Evolutionary conservation across 1,140 invertebrate species (phyloP).

Genomic region (Cecropterus lyciades): DNA sequence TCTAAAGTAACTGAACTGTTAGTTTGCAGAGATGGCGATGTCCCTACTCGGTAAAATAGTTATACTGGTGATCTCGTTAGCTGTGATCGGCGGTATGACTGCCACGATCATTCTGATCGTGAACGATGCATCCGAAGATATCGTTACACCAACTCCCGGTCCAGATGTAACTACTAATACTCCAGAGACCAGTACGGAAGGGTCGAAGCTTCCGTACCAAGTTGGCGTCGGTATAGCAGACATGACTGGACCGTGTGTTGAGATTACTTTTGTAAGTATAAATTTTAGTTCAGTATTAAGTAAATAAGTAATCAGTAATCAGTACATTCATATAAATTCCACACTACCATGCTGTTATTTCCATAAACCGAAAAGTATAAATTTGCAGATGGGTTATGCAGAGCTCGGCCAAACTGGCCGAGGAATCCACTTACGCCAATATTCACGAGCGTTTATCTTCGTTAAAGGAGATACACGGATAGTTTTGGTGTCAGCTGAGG

Average conservation of each 20-base stretch:
- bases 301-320: no score
- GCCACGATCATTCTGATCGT: conserved; percentile 53
- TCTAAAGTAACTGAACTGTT: background rate
- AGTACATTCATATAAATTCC: no score
- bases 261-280: conserved; percentile 94
- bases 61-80: conserved; percentile 45
- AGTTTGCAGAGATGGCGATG: conserved; percentile 49
- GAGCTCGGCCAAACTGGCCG: conserved; percentile 91
- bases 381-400: conserved; percentile 96
- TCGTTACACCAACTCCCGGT: background rate
- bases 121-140: conserved; percentile 35
- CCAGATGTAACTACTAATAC: background rate
- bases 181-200: background rate
- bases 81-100: conserved; percentile 56
- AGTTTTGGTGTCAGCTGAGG: conserved; percentile 93
- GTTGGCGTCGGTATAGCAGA: conserved; percentile 94
- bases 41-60: conserved; percentile 55
- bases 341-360: no score
- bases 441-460: conserved; percentile 93
- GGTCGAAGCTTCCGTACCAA: conserved; percentile 34
- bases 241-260: conserved; percentile 95
- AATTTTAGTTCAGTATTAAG: no score
- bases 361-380: no score
- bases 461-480: conserved; percentile 90
- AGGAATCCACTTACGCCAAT: conserved; percentile 94